These are phyloP conservation scores for Diplodus puntazzo DNA, from an alignment of 2,797 vertebrate species.

Conservation along the genomic window DNA sequence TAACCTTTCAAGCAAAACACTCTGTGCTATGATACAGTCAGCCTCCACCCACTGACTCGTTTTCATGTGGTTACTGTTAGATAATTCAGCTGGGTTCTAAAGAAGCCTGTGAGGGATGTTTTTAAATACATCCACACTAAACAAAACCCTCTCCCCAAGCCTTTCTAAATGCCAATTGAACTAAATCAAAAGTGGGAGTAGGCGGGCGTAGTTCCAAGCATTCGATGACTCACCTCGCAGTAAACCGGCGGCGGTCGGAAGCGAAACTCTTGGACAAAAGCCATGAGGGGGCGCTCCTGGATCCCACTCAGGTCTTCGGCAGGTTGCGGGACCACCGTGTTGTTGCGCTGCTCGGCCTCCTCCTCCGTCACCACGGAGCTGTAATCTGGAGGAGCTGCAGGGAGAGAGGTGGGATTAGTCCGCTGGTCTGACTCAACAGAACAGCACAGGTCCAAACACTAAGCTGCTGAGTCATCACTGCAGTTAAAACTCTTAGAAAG, in stretches of 20 bases:
- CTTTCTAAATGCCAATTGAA: conserved; percentile 2
- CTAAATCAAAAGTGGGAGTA: not conserved
- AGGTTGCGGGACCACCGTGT: conserved; percentile 53
- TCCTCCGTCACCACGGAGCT: conserved; percentile 89
- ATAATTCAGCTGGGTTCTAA: conserved; percentile 19
- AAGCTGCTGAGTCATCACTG: conserved; percentile 47
- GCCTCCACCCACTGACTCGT: conserved; percentile 18
- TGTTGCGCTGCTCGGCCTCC: conserved; percentile 76
- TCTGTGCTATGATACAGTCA: not conserved
- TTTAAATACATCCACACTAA: not conserved
- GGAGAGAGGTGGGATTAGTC: conserved; percentile 41
- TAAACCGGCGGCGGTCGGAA: conserved; percentile 94
- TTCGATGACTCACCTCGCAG: conserved; percentile 87
- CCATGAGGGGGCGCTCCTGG: conserved; percentile 89
- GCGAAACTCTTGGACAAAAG: conserved; percentile 96
- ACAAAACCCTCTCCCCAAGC: not conserved
- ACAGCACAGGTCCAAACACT: conserved; percentile 38
- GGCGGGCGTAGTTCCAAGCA: not conserved
- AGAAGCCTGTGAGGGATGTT: not conserved
- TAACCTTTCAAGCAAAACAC: not conserved
- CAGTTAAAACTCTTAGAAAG: conserved; percentile 44
- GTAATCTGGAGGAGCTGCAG: conserved; percentile 94
- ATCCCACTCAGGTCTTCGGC: conserved; percentile 83
- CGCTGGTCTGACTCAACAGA: conserved; percentile 35
- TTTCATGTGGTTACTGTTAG: conserved; percentile 9